Evolutionary conservation across 2,113 vertebrate genomes (phyloP).

Genomic region (Nestor notabilis): DNA sequence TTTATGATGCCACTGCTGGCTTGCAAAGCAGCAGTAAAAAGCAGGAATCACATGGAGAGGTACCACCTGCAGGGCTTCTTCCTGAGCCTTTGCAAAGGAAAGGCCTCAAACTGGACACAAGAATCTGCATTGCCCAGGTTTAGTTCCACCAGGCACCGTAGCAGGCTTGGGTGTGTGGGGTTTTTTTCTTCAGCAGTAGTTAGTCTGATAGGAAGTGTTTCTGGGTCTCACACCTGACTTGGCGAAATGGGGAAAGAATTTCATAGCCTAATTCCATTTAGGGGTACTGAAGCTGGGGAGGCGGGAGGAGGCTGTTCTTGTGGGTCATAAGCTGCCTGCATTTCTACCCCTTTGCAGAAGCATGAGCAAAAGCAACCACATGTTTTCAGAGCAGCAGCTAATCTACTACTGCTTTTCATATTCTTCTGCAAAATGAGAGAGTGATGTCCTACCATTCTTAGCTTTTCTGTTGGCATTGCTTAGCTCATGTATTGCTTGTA

Average conservation of each 20-base stretch:
- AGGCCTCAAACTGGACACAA: background rate
- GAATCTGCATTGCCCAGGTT: too few species aligned
- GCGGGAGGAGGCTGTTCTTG: background rate
- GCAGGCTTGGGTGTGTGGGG: rapidly evolving
- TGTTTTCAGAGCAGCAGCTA: background rate
- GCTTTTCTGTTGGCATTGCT: background rate
- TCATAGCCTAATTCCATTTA: background rate
- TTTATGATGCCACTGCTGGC: background rate
- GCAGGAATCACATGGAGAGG: background rate
- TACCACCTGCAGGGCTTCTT: background rate
- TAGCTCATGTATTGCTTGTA: background rate
- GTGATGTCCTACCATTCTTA: too few species aligned
- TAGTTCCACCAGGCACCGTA: too few species aligned
- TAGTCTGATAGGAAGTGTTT: rapidly evolving
- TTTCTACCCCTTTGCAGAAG: background rate
- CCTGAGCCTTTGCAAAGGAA: background rate
- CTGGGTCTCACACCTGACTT: background rate
- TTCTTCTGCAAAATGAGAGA: background rate
- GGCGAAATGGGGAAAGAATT: background rate
- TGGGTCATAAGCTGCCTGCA: background rate
- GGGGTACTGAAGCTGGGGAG: background rate
- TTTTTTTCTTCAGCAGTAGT: background rate
- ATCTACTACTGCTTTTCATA: background rate
- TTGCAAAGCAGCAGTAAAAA: background rate
- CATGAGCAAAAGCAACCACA: rapidly evolving